Conservation (phyloP, 2,888 invertebrate species). For the Eucera pruinosa region DNA sequence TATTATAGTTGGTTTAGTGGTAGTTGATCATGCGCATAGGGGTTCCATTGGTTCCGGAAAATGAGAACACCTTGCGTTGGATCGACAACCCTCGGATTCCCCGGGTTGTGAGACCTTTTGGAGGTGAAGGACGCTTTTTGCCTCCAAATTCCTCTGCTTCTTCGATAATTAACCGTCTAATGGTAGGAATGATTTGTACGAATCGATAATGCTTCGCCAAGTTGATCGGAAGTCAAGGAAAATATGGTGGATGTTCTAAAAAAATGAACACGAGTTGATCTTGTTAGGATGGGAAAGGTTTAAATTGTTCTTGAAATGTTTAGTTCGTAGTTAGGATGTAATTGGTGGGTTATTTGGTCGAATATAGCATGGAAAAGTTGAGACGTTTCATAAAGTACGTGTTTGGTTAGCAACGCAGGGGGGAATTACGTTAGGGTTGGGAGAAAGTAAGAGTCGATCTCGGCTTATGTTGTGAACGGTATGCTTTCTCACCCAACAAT, state of each 20-base stretch:
- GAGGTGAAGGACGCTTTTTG: slow-evolving; percentile 67
- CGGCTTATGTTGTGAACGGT: neutral
- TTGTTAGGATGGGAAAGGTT: neutral
- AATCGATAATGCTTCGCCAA: neutral
- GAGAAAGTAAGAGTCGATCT: neutral
- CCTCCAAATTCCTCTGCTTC: slow-evolving; percentile 39
- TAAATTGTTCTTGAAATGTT: neutral
- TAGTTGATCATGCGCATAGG: slow-evolving; percentile 65
- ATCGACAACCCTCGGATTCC: slow-evolving; percentile 72
- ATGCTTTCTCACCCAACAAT: slow-evolving; percentile 10
- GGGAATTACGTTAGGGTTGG: too few species aligned
- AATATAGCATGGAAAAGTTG: slow-evolving; percentile 9
- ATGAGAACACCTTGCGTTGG: slow-evolving; percentile 68
- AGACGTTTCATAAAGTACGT: neutral
- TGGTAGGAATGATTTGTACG: too few species aligned
- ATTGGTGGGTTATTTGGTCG: slow-evolving; percentile 8
- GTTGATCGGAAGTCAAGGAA: neutral
- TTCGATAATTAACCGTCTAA: slow-evolving; percentile 15
- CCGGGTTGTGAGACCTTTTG: slow-evolving; percentile 66
- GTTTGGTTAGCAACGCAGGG: too few species aligned
- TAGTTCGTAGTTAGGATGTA: neutral
- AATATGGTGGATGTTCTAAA: neutral
- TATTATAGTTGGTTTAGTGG: slow-evolving; percentile 18
- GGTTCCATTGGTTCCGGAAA: slow-evolving; percentile 61
- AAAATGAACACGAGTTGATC: neutral